phyloP scores from a whole-genome alignment of 2,113 vertebrate genomes.

The Lagopus muta region DNA sequence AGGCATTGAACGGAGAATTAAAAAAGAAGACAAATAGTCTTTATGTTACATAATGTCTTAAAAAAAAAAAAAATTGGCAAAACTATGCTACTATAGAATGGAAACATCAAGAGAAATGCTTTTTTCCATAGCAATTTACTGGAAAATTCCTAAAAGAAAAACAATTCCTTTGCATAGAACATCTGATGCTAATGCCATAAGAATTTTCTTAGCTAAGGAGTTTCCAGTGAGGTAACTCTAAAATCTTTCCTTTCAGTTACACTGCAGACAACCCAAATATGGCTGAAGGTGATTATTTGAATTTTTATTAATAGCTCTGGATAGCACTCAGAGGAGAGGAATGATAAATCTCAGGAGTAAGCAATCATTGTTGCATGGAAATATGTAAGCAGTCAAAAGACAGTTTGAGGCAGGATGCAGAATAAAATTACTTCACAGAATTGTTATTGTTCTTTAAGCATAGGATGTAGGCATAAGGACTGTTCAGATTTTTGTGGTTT shows the following conservation, averaged over 20 bases:
- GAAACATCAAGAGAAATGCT: constrained; percentile 37
- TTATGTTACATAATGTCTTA: constrained; percentile 43
- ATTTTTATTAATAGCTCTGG: constrained; percentile 28
- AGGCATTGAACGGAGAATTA: background rate
- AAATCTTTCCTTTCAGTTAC: constrained; percentile 27
- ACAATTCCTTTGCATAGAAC: constrained; percentile 28
- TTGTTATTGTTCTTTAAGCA: background rate
- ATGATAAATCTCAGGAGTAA: background rate
- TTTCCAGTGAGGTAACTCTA: constrained; percentile 52
- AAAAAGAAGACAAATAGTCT: background rate
- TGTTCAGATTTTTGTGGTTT: background rate
- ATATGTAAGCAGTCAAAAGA: background rate
- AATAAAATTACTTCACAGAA: background rate
- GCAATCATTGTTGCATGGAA: background rate
- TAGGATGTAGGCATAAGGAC: background rate
- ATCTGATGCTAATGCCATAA: background rate
- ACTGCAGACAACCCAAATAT: constrained; percentile 6
- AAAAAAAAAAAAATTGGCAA: constrained; percentile 1
- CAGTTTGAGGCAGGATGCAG: background rate
- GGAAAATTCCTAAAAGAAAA: constrained; percentile 49
- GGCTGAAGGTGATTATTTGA: background rate
- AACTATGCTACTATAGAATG: background rate
- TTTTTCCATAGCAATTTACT: constrained; percentile 20
- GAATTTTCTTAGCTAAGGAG: constrained; percentile 38
- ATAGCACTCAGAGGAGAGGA: background rate